A percentile compares a stretch with the other conserved stretches of the same genome.
These are phyloP conservation scores for Phalloptychus januarius DNA, from an alignment of 2,797 vertebrate species.

Conservation along the genomic window DNA sequence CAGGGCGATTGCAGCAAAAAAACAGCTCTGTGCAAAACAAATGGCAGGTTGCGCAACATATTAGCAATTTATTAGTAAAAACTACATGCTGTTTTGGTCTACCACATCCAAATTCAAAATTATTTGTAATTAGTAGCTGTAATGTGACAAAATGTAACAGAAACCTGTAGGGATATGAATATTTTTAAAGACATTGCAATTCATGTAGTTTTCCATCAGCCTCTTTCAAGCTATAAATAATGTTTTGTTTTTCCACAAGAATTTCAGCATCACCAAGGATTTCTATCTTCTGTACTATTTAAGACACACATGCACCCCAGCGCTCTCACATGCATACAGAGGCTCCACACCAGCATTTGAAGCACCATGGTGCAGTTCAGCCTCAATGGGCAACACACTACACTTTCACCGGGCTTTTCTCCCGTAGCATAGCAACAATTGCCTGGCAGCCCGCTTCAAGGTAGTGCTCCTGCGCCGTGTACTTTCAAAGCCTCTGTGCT, in stretches of 20 bases:
- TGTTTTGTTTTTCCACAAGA: slow-evolving; percentile 16
- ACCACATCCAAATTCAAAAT: neutral
- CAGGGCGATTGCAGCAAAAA: neutral
- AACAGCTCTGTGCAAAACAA: neutral
- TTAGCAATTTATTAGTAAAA: neutral
- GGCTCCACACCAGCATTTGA: slow-evolving; percentile 53
- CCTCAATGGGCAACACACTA: slow-evolving; percentile 60
- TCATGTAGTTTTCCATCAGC: slow-evolving; percentile 10
- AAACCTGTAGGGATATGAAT: neutral
- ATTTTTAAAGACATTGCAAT: neutral
- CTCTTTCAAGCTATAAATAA: slow-evolving; percentile 43
- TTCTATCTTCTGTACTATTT: slow-evolving; percentile 34
- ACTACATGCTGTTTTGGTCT: neutral
- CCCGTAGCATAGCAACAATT: slow-evolving; percentile 76
- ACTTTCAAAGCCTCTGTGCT: slow-evolving; percentile 71
- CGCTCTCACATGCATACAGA: neutral
- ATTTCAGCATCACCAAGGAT: slow-evolving; percentile 22
- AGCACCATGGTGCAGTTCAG: slow-evolving; percentile 64
- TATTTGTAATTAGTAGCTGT: neutral
- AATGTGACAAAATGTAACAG: neutral
- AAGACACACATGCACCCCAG: slow-evolving; percentile 51
- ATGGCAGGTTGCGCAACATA: neutral
- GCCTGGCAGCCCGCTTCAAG: slow-evolving; percentile 68
- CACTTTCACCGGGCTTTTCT: slow-evolving; percentile 70
- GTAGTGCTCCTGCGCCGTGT: slow-evolving; percentile 64